Conservation (phyloP, 2,113 vertebrate genomes). For the Deroptyus accipitrinus region DNA sequence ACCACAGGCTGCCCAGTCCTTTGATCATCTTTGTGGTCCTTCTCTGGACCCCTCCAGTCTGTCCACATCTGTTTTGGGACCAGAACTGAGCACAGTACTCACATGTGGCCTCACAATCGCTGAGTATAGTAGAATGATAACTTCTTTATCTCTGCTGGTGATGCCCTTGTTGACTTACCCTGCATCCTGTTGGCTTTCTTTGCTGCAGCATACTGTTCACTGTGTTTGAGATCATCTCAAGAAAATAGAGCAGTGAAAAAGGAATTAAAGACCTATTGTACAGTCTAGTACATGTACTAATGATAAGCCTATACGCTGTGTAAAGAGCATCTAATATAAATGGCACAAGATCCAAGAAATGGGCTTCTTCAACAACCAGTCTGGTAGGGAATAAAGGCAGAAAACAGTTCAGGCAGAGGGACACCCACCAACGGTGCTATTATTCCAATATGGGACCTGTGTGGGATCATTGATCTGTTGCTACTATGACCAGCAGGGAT, state of each 20-base stretch:
- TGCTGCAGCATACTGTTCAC: not conserved
- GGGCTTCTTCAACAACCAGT: not conserved
- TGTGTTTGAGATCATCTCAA: not conserved
- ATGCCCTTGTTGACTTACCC: not conserved
- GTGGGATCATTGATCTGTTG: not conserved
- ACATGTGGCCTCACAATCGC: not conserved
- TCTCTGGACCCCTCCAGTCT: not conserved
- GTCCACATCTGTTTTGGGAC: not conserved
- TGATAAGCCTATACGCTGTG: not conserved
- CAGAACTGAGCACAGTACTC: not conserved
- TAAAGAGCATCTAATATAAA: not conserved
- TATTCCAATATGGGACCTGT: not conserved
- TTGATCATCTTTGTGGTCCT: not conserved
- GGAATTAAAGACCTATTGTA: not conserved
- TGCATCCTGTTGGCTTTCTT: not conserved
- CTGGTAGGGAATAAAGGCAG: not conserved
- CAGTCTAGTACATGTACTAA: not conserved
- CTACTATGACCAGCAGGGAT: not conserved
- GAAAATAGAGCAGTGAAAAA: not conserved
- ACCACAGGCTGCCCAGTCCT: not conserved
- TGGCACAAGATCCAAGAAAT: not conserved
- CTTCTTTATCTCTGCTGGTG: not conserved
- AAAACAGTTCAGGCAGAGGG: not conserved
- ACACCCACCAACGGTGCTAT: not conserved
- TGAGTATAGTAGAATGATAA: not conserved